Conservation (phyloP, 2,113 vertebrate species). For the Charadrius vociferus region DNA sequence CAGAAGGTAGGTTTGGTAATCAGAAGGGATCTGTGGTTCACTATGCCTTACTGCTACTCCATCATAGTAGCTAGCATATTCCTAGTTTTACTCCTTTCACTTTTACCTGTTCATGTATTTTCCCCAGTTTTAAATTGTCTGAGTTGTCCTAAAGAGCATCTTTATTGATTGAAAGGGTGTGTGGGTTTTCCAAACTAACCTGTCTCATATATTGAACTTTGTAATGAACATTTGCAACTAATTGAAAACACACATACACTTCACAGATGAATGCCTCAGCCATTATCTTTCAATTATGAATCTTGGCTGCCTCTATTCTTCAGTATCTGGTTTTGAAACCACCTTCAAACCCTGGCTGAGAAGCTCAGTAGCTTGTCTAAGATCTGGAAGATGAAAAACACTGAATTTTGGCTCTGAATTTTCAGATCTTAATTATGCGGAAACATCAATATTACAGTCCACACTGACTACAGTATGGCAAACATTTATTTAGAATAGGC, state of each 20-base stretch:
- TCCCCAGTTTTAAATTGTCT: neutral
- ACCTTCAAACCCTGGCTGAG: neutral
- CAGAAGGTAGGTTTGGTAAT: neutral
- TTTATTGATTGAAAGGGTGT: neutral
- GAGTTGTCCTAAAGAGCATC: neutral
- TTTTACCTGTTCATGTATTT: neutral
- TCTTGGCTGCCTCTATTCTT: neutral
- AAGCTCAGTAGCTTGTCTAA: neutral
- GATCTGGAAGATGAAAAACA: neutral
- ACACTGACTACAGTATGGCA: neutral
- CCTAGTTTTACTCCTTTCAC: neutral
- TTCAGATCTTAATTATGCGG: neutral
- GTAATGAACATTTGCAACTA: constrained; percentile 22
- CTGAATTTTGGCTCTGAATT: neutral
- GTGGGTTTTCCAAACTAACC: neutral
- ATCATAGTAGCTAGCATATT: neutral
- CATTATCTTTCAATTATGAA: constrained; percentile 32
- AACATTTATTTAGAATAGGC: neutral
- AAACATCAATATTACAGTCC: neutral
- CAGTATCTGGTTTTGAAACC: neutral
- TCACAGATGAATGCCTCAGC: constrained; percentile 8
- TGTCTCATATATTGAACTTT: neutral
- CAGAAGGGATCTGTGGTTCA: neutral
- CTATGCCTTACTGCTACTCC: neutral
- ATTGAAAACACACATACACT: neutral